A percentile compares a stretch with the other conserved stretches of the same genome.
Conservation (phyloP, 2,797 vertebrate species). For the Hapalemur alaotrensis region DNA sequence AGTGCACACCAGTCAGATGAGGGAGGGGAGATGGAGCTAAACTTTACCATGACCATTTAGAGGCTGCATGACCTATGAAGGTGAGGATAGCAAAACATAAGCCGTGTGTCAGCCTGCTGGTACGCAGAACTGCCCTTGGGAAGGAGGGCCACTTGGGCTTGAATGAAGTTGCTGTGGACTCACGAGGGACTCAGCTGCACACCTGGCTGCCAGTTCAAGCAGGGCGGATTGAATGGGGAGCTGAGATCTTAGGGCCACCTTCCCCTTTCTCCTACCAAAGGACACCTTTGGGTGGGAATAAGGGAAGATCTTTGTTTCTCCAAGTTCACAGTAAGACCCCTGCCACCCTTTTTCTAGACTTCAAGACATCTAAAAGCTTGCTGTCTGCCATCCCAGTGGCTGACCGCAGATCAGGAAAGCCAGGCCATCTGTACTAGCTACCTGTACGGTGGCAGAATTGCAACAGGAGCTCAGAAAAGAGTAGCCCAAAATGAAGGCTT, state of each 20-base stretch:
- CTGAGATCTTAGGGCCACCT: not conserved
- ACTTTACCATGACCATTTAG: not conserved
- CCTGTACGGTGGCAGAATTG: accelerated
- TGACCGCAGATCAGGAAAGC: accelerated
- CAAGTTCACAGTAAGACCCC: not conserved
- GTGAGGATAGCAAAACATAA: accelerated
- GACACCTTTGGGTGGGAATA: not conserved
- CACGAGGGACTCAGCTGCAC: not conserved
- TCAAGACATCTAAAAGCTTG: not conserved
- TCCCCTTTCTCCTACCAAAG: not conserved
- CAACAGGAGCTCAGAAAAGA: not conserved
- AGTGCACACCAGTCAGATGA: not conserved
- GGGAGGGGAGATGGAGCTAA: accelerated
- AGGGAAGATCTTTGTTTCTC: not conserved
- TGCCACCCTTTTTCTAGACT: not conserved
- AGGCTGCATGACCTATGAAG: not conserved
- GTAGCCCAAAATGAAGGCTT: not conserved
- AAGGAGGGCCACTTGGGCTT: not conserved
- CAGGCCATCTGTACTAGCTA: accelerated
- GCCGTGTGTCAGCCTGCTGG: accelerated
- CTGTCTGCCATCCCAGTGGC: accelerated
- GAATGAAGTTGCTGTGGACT: not conserved
- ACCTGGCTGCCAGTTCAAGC: accelerated
- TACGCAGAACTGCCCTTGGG: accelerated
- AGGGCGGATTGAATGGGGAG: not conserved